Evolutionary conservation across 2,888 invertebrate genomes (phyloP).

Genomic region (Corythucha ciliata): DNA sequence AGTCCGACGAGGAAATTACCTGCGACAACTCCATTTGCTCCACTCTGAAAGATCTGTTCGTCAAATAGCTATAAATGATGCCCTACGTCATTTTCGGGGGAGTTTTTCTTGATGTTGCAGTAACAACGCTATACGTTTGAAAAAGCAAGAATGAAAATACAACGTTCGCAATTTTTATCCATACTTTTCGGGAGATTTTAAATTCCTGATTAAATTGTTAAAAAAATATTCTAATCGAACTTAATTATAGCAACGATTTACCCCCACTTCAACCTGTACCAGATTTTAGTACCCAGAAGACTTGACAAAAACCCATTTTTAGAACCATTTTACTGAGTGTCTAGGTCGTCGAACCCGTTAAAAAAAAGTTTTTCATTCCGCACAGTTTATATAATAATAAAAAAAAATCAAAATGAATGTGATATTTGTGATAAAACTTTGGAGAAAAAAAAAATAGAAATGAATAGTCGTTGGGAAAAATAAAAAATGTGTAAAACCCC

Average conservation of each 20-base stretch:
- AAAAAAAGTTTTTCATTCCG: slow-evolving; percentile 4
- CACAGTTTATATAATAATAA: not conserved
- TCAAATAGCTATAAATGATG: slow-evolving; percentile 52
- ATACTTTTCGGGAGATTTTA: not conserved
- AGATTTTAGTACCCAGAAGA: not conserved
- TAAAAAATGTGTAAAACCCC: slow-evolving; percentile 4
- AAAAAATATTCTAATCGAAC: not conserved
- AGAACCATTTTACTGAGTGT: slow-evolving; percentile 2
- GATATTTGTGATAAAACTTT: slow-evolving; percentile 29
- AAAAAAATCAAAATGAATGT: slow-evolving; percentile 23
- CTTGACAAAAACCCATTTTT: not conserved
- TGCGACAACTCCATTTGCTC: slow-evolving; percentile 75
- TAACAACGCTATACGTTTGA: slow-evolving; percentile 27
- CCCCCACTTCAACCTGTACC: not conserved
- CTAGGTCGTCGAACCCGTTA: slow-evolving; percentile 1
- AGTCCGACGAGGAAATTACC: slow-evolving; percentile 57
- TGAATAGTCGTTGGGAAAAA: slow-evolving; percentile 10
- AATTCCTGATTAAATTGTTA: not conserved
- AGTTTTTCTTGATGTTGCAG: slow-evolving; percentile 27
- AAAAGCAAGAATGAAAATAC: not conserved
- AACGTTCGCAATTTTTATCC: not conserved
- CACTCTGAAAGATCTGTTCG: slow-evolving; percentile 75
- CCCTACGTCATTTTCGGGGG: slow-evolving; percentile 28
- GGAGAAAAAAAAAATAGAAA: slow-evolving; percentile 3
- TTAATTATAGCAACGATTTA: not conserved